These are phyloP conservation scores for Amblyraja radiata DNA, from an alignment of 2,797 vertebrate species.

Conservation along the genomic window DNA sequence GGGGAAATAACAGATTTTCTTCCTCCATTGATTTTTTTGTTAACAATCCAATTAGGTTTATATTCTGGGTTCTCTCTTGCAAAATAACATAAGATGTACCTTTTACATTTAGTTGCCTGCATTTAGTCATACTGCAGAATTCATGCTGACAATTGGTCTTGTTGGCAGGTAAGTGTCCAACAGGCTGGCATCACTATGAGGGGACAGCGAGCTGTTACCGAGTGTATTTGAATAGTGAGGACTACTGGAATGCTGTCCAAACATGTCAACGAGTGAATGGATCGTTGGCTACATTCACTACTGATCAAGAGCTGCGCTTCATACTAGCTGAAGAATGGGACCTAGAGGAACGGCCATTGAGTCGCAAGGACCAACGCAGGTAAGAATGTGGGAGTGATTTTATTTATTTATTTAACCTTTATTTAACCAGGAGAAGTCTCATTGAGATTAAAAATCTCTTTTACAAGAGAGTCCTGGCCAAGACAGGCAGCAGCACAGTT, in stretches of 20 bases:
- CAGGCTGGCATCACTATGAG: constrained; percentile 97
- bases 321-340: constrained; percentile 92
- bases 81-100: not conserved
- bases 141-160: not conserved
- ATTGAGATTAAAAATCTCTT: too few relatives aligned
- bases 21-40: too few relatives aligned
- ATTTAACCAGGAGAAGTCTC: too few relatives aligned
- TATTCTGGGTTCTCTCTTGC: not conserved
- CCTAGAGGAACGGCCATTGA: constrained; percentile 77
- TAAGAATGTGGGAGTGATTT: constrained; percentile 54
- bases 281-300: constrained; percentile 87
- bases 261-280: constrained; percentile 90
- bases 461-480: too few relatives aligned
- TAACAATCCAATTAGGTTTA: not conserved
- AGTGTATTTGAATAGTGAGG: constrained; percentile 82
- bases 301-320: constrained; percentile 90
- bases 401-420: too few relatives aligned
- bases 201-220: constrained; percentile 95
- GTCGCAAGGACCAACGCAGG: constrained; percentile 83
- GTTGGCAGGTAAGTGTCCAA: constrained; percentile 88
- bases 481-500: too few relatives aligned
- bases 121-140: not conserved
- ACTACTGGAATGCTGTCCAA: constrained; percentile 96
- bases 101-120: not conserved
- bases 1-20: too few relatives aligned